Conservation (phyloP, 2,113 vertebrate genomes). For the Oreochromis aureus region DNA sequence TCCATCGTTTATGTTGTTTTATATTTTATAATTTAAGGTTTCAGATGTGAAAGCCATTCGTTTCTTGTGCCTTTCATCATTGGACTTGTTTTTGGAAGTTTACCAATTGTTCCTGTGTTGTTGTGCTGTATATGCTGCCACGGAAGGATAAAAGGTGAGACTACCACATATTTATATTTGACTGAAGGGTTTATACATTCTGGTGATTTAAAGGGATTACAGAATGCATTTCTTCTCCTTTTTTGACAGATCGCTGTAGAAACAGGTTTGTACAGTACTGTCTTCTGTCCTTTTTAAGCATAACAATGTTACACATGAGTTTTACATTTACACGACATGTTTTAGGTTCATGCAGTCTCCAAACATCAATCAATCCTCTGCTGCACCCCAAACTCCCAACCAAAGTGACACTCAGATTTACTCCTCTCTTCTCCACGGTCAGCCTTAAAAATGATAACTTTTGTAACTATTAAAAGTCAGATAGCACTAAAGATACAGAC, state of each 20-base stretch:
- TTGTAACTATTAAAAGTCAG: background rate
- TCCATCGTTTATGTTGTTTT: background rate
- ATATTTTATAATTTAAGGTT: background rate
- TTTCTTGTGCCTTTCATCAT: background rate
- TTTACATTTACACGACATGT: background rate
- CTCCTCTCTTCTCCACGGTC: background rate
- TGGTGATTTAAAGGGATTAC: background rate
- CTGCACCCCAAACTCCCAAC: background rate
- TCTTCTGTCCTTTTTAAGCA: background rate
- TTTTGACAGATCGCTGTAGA: background rate
- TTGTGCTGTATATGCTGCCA: background rate
- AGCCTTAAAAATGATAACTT: background rate
- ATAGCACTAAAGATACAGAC: background rate
- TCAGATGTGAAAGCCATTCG: background rate
- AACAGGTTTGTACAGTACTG: background rate
- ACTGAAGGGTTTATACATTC: background rate
- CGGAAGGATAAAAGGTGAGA: background rate
- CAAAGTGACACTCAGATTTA: background rate
- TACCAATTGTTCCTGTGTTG: background rate
- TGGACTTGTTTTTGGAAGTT: background rate
- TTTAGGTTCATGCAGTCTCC: background rate
- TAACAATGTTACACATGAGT: background rate
- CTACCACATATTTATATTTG: background rate
- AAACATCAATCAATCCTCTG: background rate
- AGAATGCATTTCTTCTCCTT: accelerated